phyloP scores from a whole-genome alignment of 2,888 invertebrate species.

The Masnerella sp. region DNA sequence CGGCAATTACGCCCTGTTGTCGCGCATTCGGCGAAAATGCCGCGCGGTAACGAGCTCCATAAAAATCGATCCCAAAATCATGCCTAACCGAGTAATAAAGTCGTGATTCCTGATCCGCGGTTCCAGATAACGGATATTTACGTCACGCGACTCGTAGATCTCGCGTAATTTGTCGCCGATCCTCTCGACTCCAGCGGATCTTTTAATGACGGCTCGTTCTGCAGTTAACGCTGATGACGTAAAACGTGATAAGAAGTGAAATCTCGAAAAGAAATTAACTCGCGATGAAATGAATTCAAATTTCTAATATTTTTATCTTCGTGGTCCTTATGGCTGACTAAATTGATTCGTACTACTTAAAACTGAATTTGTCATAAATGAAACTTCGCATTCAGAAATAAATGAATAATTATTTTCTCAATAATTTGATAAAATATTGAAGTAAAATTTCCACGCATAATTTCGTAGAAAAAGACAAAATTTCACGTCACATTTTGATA shows the following conservation, averaged over 20 bases:
- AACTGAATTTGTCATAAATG: too few species aligned
- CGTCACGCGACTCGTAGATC: constrained; percentile 56
- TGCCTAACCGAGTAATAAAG: constrained; percentile 42
- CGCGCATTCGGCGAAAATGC: constrained; percentile 23
- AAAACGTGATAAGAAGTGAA: constrained; percentile 34
- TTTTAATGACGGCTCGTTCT: constrained; percentile 41
- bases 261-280: constrained; percentile 41
- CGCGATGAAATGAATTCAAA: too few species aligned
- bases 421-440: too few species aligned
- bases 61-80: constrained; percentile 45
- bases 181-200: constrained; percentile 22
- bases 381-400: too few species aligned
- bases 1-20: constrained; percentile 29
- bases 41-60: constrained; percentile 26
- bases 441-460: too few species aligned
- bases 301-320: too few species aligned
- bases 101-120: constrained; percentile 45
- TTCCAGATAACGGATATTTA: constrained; percentile 50
- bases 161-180: constrained; percentile 53
- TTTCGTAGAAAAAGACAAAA: too few species aligned
- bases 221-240: constrained; percentile 18
- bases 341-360: too few species aligned
- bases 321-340: too few species aligned
- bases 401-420: too few species aligned
- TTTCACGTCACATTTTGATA: too few species aligned